Evolutionary conservation across 2,113 vertebrate species (phyloP), one percentile per base, ranked within the genome.

Genomic region (Carlito syrichta): DNA sequence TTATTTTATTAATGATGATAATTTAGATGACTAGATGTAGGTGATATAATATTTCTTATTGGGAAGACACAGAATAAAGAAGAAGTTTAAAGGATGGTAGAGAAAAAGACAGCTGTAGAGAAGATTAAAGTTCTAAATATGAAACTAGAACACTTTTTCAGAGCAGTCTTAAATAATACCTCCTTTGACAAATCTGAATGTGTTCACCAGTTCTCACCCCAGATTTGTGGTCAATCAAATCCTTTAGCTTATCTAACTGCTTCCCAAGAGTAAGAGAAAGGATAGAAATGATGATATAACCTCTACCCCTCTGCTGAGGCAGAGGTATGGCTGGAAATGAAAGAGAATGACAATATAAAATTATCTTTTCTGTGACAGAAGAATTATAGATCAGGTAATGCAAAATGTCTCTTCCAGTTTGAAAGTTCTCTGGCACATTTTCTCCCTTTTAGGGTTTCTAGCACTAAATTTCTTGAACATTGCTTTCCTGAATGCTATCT

Each of bases 311-410:
- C 3, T 58, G 56, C 13, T 9, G 3, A 81, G 10, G 17, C 16
- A 48, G 30, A 68, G 1, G 7, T 20, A 25, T 14, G 12, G 3
- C 6, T 50, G 50, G 9, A 11, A 30, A 66, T 27, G 40, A 43
- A 7, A 22, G 32, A 4, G 1, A 8, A 19, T 5, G 2, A 32
- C 1, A 13, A 17, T 32, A 23, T n/a, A 52, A 38, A 32, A 6
- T 8, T 43, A 12, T n/a, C 27, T 62, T 62, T 30, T 9, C 4
- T 38, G n/a, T 82, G 19, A 0, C 30, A 6, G 0, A 0, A 83
- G 40, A 86, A 17, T 14, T 1, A 5, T 82, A 30, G 13, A 58
- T 22, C 11, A 81, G 40, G 43, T 9, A n/a, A 52, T 14, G 23
- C 23, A 32, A 71, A 20, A 48, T 38, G 13, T 13, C 6, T 74